Percentiles rank a stretch among this genome's conserved stretches.
Conservation (phyloP, 2,113 vertebrate species). For the Hassar affinis region DNA sequence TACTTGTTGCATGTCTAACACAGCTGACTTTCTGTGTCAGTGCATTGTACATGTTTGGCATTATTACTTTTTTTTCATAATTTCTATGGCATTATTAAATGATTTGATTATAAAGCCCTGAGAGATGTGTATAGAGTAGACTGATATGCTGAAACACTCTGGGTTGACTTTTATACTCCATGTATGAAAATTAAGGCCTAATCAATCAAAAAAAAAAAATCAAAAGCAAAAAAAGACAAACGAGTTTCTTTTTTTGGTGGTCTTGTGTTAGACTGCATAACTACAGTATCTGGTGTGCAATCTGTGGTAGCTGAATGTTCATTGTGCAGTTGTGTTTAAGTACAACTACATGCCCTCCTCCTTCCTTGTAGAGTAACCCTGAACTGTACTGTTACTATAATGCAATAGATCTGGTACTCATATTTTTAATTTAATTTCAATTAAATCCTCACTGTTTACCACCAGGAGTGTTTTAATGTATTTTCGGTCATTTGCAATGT, state of each 20-base stretch:
- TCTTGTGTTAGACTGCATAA: slow-evolving; percentile 91
- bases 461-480: slow-evolving; percentile 66
- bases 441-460: slow-evolving; percentile 98
- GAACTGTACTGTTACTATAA: slow-evolving; percentile 85
- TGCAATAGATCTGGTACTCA: slow-evolving; percentile 97
- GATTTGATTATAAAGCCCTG: slow-evolving; percentile 78
- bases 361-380: slow-evolving; percentile 80
- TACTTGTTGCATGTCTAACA: slow-evolving; percentile 99
- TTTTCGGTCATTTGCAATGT: not conserved
- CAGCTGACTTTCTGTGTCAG: slow-evolving; percentile 99
- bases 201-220: slow-evolving; percentile 53
- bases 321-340: slow-evolving; percentile 96
- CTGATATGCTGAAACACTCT: slow-evolving; percentile 77
- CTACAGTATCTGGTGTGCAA: slow-evolving; percentile 90
- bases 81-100: slow-evolving; percentile 69
- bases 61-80: slow-evolving; percentile 64
- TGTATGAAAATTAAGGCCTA: slow-evolving; percentile 74
- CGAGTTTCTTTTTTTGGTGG: slow-evolving; percentile 77
- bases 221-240: slow-evolving; percentile 44
- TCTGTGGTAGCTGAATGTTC: slow-evolving; percentile 98
- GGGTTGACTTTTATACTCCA: slow-evolving; percentile 88
- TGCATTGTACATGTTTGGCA: slow-evolving; percentile 91
- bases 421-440: slow-evolving; percentile 90
- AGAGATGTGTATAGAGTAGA: slow-evolving; percentile 85
- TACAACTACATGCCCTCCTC: slow-evolving; percentile 76